These are phyloP conservation scores for Idaea biselata DNA, from an alignment of 2,888 invertebrate genomes.

Conservation along the genomic window DNA sequence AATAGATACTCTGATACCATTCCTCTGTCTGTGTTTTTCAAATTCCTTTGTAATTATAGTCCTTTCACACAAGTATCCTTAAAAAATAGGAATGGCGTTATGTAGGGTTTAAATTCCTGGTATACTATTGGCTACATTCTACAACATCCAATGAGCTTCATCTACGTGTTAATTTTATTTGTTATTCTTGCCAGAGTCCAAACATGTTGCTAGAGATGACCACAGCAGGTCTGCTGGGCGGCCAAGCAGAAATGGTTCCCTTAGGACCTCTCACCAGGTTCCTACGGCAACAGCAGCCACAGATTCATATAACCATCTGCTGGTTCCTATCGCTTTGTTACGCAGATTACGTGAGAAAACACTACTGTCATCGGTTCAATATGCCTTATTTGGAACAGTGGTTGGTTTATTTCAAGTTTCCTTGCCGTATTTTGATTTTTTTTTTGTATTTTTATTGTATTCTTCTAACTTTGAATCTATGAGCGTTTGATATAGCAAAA, in stretches of 20 bases:
- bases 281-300: constrained; percentile 68
- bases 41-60: background rate
- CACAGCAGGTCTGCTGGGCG: constrained; percentile 63
- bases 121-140: background rate
- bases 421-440: constrained; percentile 3
- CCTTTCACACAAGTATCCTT: background rate
- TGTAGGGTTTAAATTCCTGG: background rate
- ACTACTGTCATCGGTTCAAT: constrained; percentile 67
- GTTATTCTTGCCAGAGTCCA: constrained; percentile 51
- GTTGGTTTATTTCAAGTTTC: constrained; percentile 46
- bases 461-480: background rate
- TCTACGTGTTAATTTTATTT: background rate
- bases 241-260: constrained; percentile 49
- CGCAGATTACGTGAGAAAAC: constrained; percentile 70
- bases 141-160: background rate
- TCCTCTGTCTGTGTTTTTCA: no score
- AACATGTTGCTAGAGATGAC: constrained; percentile 69
- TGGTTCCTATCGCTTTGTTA: constrained; percentile 75
- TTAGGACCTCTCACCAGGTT: constrained; percentile 64
- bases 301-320: constrained; percentile 74
- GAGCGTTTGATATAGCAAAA: background rate
- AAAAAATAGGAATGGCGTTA: no score
- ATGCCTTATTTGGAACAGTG: constrained; percentile 74
- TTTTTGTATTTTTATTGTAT: constrained; percentile 1
- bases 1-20: no score